A percentile compares a stretch with the other conserved stretches of the same genome.
Evolutionary conservation across 2,113 vertebrate species (phyloP).

Genomic region (Microtus montanus): DNA sequence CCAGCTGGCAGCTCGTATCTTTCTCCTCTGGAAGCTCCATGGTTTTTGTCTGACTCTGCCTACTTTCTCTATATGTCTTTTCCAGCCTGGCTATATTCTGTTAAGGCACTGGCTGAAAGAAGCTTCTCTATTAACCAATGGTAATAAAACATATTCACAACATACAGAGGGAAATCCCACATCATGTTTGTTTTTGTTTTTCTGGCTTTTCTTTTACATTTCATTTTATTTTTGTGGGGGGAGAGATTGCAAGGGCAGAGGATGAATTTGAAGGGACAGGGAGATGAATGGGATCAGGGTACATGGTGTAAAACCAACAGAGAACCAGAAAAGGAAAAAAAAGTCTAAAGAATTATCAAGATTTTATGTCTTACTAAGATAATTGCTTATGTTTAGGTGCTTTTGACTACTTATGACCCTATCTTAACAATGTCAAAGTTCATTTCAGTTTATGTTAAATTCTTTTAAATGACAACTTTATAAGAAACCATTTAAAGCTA

Average conservation of each 20-base stretch:
- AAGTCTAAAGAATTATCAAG: neutral
- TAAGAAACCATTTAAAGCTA: neutral
- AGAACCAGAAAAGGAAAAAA: neutral
- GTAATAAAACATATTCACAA: too few relatives aligned
- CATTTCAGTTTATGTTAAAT: neutral
- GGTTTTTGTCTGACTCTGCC: too few relatives aligned
- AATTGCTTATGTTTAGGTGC: neutral
- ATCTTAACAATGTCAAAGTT: neutral
- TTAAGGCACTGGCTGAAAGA: too few relatives aligned
- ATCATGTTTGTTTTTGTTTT: neutral
- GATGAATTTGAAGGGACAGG: neutral
- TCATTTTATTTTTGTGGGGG: neutral
- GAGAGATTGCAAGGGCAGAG: neutral
- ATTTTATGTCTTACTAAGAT: neutral
- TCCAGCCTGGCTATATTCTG: too few relatives aligned
- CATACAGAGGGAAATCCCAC: too few relatives aligned
- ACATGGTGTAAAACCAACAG: neutral
- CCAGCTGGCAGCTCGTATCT: too few relatives aligned
- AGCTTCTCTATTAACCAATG: too few relatives aligned
- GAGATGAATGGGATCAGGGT: neutral
- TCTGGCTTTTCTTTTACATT: neutral
- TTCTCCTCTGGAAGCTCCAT: too few relatives aligned
- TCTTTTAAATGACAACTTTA: neutral
- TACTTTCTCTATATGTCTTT: too few relatives aligned
- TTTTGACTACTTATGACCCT: neutral